A percentile compares a stretch with the other conserved stretches of the same genome.
phyloP scores from a whole-genome alignment of 2,113 vertebrate genomes.

The Brachyhypopomus gauderio region DNA sequence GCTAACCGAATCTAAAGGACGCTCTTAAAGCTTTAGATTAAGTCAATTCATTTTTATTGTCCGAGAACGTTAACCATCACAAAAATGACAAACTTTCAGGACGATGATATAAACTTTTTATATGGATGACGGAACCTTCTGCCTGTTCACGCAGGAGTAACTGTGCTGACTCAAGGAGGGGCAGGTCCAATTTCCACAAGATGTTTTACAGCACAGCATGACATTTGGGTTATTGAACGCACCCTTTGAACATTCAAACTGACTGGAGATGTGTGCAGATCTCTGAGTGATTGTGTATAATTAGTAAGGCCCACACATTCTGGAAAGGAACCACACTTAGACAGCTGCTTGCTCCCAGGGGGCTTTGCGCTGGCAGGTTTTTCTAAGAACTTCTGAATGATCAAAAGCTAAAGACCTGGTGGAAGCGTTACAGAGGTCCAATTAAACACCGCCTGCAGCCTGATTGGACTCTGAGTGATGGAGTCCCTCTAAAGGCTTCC shows the following conservation, averaged over 20 bases:
- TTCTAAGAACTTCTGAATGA: conserved; percentile 68
- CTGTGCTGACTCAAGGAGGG: background rate
- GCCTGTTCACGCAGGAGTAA: background rate
- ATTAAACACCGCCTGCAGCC: conserved; percentile 77
- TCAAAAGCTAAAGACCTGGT: conserved; percentile 74
- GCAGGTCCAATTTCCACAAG: conserved; percentile 9
- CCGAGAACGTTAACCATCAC: background rate
- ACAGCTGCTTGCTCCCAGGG: conserved; percentile 63
- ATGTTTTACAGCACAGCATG: conserved; percentile 61
- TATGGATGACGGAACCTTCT: background rate
- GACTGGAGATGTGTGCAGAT: conserved; percentile 48
- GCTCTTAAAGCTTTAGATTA: background rate
- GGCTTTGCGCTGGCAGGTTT: conserved; percentile 65
- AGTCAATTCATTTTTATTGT: background rate
- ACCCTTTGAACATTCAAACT: conserved; percentile 48
- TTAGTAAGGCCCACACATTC: conserved; percentile 49
- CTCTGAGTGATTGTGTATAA: conserved; percentile 52
- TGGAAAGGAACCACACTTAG: conserved; percentile 42
- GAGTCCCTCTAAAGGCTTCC: conserved; percentile 55
- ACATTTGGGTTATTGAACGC: conserved; percentile 36
- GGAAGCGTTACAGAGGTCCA: conserved; percentile 71
- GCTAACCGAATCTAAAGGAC: background rate
- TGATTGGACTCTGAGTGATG: conserved; percentile 63
- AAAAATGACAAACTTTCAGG: background rate
- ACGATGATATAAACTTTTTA: background rate